Evolutionary conservation across 1,140 invertebrate genomes (phyloP).

Genomic region (Drosophila simulans): DNA sequence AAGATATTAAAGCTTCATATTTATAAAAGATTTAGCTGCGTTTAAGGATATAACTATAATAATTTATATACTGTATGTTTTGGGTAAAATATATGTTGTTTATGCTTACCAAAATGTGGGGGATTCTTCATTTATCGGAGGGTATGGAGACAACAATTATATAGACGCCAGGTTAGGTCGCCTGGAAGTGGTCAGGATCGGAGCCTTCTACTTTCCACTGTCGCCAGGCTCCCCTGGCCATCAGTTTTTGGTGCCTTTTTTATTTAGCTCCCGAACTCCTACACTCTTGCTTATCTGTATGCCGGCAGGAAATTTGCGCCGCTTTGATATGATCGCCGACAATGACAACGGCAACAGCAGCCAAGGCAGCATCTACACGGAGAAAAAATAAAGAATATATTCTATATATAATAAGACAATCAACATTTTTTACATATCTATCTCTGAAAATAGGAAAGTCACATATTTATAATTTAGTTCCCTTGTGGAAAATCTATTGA

Average conservation of each 20-base stretch:
- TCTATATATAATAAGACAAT: not conserved
- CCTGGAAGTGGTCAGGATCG: conserved; percentile 17
- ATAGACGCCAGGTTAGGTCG: conserved; percentile 61
- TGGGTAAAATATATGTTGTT: too few relatives aligned
- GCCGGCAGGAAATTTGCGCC: conserved; percentile 72
- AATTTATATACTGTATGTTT: too few relatives aligned
- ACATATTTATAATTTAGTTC: too few relatives aligned
- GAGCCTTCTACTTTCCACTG: conserved; percentile 9
- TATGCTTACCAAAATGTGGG: not conserved
- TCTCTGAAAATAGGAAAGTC: too few relatives aligned
- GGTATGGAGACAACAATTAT: conserved; percentile 19
- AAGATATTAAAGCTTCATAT: too few relatives aligned
- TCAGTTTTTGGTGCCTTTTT: not conserved
- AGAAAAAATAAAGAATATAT: not conserved
- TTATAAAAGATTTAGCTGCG: too few relatives aligned
- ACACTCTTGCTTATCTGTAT: conserved; percentile 54
- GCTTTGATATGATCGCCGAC: conserved; percentile 77
- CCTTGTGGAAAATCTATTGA: too few relatives aligned
- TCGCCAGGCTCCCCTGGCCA: conserved; percentile 4
- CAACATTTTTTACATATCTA: not conserved
- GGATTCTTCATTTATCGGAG: not conserved
- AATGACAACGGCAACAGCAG: conserved; percentile 29
- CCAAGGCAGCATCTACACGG: conserved; percentile 20
- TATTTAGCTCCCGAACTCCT: conserved; percentile 21
- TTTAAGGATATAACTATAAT: too few relatives aligned